Conservation (phyloP, 2,113 vertebrate genomes). For the Bos indicus region DNA sequence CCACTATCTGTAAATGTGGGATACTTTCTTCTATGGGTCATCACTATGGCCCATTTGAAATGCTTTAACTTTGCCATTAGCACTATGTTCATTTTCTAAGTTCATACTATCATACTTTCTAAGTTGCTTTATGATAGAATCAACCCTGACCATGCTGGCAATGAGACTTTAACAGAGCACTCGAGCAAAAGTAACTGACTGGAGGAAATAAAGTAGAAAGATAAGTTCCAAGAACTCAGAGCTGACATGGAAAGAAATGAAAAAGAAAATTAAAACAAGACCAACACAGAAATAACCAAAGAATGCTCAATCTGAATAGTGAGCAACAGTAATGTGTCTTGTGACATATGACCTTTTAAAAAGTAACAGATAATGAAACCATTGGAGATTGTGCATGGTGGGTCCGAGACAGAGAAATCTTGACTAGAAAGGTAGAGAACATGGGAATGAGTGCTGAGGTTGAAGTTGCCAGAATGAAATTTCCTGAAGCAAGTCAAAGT, state of each 20-base stretch:
- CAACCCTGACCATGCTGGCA: background rate
- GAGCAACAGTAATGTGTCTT: background rate
- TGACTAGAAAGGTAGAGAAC: background rate
- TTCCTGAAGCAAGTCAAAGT: background rate
- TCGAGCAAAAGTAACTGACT: background rate
- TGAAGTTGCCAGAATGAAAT: background rate
- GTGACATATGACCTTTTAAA: background rate
- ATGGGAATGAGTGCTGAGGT: background rate
- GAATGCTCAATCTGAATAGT: background rate
- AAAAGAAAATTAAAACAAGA: background rate
- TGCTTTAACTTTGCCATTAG: background rate
- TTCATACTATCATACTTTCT: background rate
- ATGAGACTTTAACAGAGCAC: background rate
- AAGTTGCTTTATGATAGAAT: background rate
- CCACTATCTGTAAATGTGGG: background rate
- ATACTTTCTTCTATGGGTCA: background rate
- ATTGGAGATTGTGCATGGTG: background rate
- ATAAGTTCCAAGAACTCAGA: background rate
- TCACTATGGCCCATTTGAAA: background rate
- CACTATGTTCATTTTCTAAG: background rate
- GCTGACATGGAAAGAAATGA: background rate
- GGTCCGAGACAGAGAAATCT: background rate
- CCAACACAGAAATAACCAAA: background rate
- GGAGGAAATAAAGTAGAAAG: background rate
- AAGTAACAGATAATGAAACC: background rate